These are phyloP conservation scores for Lipophrys pholis DNA, from an alignment of 2,113 vertebrate genomes.

Conservation along the genomic window DNA sequence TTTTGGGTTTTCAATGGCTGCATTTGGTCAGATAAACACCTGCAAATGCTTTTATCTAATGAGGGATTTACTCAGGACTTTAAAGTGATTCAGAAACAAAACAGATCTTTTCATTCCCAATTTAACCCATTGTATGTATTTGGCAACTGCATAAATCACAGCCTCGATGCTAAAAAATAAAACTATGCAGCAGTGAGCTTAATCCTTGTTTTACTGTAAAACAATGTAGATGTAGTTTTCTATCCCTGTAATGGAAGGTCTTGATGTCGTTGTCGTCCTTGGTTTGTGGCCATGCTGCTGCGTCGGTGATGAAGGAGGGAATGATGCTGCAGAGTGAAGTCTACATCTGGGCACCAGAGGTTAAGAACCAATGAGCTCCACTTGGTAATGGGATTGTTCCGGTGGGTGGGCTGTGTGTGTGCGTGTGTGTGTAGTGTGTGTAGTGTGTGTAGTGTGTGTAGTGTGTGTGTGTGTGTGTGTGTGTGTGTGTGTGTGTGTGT, in stretches of 20 bases:
- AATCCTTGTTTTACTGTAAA: not conserved
- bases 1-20: no score
- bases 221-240: not conserved
- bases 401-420: constrained; percentile 10
- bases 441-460: no score
- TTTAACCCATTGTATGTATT: no score
- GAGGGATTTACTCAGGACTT: no score
- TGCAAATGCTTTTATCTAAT: no score
- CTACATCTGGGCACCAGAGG: constrained; percentile 13
- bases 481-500: not conserved
- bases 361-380: constrained; percentile 53
- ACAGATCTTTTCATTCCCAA: no score
- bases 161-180: not conserved
- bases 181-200: not conserved
- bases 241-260: constrained; percentile 22
- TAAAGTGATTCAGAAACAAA: no score
- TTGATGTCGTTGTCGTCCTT: constrained; percentile 13
- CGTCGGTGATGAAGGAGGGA: constrained; percentile 43
- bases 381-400: constrained; percentile 43
- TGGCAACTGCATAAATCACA: not conserved
- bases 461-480: not conserved
- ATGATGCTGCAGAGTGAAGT: constrained; percentile 19
- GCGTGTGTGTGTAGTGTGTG: no score
- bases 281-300: constrained; percentile 21
- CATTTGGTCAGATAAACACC: no score